phyloP scores from a whole-genome alignment of 2,797 vertebrate species.

The Siniperca obscura region DNA sequence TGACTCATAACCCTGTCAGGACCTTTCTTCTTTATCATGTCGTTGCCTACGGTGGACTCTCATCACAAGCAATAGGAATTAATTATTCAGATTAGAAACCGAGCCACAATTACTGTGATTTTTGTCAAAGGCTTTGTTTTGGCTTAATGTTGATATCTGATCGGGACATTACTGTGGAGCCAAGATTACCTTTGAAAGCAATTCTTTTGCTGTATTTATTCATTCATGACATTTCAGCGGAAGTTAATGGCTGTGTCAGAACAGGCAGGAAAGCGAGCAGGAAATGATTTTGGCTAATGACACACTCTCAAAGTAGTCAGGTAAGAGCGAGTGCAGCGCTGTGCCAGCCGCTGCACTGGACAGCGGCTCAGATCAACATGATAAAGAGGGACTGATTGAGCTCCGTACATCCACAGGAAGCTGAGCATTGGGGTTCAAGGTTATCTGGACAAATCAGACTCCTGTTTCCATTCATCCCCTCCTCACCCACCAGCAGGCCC shows the following conservation, averaged over 20 bases:
- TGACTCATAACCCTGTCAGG: slow-evolving; percentile 84
- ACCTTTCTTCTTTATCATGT: slow-evolving; percentile 79
- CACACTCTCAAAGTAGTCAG: slow-evolving; percentile 55
- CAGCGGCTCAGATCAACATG: slow-evolving; percentile 78
- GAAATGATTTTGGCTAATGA: slow-evolving; percentile 66
- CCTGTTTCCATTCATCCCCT: slow-evolving; percentile 82
- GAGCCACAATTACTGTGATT: slow-evolving; percentile 62
- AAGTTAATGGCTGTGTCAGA: slow-evolving; percentile 64
- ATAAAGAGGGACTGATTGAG: slow-evolving; percentile 81
- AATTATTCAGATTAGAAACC: slow-evolving; percentile 75
- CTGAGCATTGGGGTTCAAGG: slow-evolving; percentile 79
- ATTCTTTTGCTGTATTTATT: slow-evolving; percentile 59
- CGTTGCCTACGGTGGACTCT: slow-evolving; percentile 69
- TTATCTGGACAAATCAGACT: slow-evolving; percentile 84
- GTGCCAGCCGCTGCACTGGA: slow-evolving; percentile 40
- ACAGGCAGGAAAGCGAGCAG: slow-evolving; percentile 39
- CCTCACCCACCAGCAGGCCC: slow-evolving; percentile 72
- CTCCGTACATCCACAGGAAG: slow-evolving; percentile 72
- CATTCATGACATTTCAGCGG: slow-evolving; percentile 55
- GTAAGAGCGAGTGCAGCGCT: slow-evolving; percentile 53
- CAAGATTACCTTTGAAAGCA: slow-evolving; percentile 54
- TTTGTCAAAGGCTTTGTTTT: slow-evolving; percentile 69
- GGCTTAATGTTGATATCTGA: slow-evolving; percentile 63
- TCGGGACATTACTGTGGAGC: slow-evolving; percentile 42
- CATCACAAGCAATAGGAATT: slow-evolving; percentile 72